Conservation (phyloP, 2,888 invertebrate genomes). For the Polydrusus tereticollis region DNA sequence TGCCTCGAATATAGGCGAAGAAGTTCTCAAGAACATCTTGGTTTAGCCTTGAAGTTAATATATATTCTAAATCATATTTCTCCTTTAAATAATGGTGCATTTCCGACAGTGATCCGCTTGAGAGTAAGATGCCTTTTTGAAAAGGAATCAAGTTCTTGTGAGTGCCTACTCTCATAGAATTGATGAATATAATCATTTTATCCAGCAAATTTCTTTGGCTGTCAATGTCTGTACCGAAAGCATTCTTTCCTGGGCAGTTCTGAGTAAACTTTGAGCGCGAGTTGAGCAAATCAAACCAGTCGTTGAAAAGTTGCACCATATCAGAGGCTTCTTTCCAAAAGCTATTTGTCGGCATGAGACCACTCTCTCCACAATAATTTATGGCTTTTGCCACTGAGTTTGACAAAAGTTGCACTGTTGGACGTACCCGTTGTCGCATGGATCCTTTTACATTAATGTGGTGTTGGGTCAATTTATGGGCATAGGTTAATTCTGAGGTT, state of each 20-base stretch:
- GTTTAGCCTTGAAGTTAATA: too few species aligned
- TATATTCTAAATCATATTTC: conserved; percentile 11
- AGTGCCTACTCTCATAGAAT: conserved; percentile 10
- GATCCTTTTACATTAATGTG: too few species aligned
- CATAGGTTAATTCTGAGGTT: too few species aligned
- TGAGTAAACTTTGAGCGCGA: conserved; percentile 7
- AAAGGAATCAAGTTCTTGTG: conserved; percentile 7
- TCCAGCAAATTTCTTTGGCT: conserved; percentile 6
- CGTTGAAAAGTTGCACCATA: too few species aligned
- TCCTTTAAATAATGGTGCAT: conserved; percentile 3
- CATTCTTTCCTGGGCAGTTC: conserved; percentile 5
- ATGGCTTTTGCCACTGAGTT: too few species aligned
- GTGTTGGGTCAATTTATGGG: too few species aligned
- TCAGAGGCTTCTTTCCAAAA: too few species aligned
- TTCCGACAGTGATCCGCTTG: neutral
- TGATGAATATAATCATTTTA: neutral
- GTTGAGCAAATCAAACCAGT: conserved; percentile 27
- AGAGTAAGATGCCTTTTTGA: conserved; percentile 6
- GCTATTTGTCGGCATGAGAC: too few species aligned
- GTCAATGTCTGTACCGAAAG: conserved; percentile 17
- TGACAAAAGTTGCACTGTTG: too few species aligned
- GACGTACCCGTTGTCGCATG: too few species aligned
- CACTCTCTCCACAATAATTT: too few species aligned
- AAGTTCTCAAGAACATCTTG: conserved; percentile 13
- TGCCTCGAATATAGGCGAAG: too few species aligned